A percentile compares a stretch with the other conserved stretches of the same genome.
phyloP scores from a whole-genome alignment of 2,797 vertebrate genomes.

The Cercopithecus diana region DNA sequence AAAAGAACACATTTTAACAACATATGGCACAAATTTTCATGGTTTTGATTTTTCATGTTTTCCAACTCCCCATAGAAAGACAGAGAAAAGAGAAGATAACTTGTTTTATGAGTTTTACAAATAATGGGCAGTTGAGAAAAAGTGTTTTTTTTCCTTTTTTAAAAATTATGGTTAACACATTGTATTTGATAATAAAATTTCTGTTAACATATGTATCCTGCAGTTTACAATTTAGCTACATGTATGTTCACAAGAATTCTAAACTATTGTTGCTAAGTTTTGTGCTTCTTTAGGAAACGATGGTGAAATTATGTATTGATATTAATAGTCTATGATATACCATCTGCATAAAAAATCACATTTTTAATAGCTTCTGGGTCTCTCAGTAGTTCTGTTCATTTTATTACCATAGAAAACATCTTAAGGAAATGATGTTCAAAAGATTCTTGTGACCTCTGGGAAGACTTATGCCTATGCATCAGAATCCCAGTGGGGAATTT shows the following conservation, averaged over 20 bases:
- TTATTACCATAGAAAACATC: not conserved
- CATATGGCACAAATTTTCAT: not conserved
- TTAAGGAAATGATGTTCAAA: not conserved
- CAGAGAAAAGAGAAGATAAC: not conserved
- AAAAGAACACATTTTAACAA: not conserved
- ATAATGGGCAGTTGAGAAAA: not conserved
- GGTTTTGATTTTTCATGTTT: not conserved
- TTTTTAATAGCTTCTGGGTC: not conserved
- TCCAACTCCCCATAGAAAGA: not conserved
- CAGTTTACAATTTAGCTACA: not conserved
- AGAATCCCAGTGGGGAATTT: not conserved
- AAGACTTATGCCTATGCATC: not conserved
- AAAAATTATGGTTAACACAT: not conserved
- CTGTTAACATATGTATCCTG: not conserved
- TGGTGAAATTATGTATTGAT: not conserved
- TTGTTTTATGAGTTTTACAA: constrained; percentile 19
- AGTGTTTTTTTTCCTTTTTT: not conserved
- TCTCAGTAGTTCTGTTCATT: not conserved
- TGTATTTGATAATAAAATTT: constrained; percentile 29
- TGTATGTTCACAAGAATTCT: not conserved
- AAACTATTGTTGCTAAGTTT: not conserved
- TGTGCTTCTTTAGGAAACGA: not conserved
- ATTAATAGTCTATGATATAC: not conserved
- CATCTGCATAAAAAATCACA: not conserved
- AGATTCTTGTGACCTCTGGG: not conserved